Evolutionary conservation across 2,797 vertebrate genomes (phyloP), one percentile per base, ranked within the genome.

Genomic region (Microhierax caerulescens): DNA sequence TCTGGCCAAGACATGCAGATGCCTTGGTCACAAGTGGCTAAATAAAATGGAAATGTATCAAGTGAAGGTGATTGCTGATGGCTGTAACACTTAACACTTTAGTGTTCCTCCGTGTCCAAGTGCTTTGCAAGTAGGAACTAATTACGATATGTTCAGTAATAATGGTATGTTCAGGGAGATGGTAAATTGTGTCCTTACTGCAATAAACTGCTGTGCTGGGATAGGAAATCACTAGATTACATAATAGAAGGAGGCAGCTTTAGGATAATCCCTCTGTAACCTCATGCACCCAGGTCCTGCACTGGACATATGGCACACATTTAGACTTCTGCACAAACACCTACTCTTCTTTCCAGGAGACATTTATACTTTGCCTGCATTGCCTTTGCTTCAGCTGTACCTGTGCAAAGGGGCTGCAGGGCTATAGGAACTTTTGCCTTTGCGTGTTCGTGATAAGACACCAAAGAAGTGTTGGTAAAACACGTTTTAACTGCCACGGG

Each of bases 31-130:
- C 34, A 47, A 74, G 60, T 1, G 6, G 34, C 61, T 92, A 85
- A 77, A 57, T 65, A 51, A 79, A 75, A 43, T 2, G 51, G 61
- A 76, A 85, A 50, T 22, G 4, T 63, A 9, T 47, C 15, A 41
- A 68, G 28, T 61, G 72, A 85, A 89, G 75, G 75, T 75, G 81
- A 94, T 83, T 32, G n/a, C 30, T 92, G 85, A 87, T 83, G 57
- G 43, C 50, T 48, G n/a, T 76, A 82, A 60, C 80, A 69, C 23
- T 87, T 72, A 61, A 64, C 30, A 67, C 50, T 79, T 65, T 11
- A 45, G 20, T 27, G 70, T 86, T 93, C 59, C 43, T 94, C 72
- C 3, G 1, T 75, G 75, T 85, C 60, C 84, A 80, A 70, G 37
- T 48, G 45, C 74, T 85, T 89, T 13, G 13, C 57, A 87, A 89